These are phyloP conservation scores for Chaetops frenatus DNA, from an alignment of 2,113 vertebrate genomes.

Conservation along the genomic window DNA sequence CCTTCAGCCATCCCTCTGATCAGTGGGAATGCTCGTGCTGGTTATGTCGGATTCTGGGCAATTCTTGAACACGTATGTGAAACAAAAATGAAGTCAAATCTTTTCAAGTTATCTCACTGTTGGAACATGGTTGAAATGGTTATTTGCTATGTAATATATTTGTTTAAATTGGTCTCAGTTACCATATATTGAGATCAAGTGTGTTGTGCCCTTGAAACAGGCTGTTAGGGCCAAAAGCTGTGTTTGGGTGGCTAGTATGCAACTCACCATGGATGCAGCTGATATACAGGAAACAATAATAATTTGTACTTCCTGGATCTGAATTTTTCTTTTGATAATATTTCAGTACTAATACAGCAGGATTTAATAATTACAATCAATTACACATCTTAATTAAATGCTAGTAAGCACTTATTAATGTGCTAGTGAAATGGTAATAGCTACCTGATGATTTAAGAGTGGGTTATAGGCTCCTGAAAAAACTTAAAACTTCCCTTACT, in stretches of 20 bases:
- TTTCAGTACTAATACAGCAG: background rate
- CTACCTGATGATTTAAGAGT: background rate
- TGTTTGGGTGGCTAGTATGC: background rate
- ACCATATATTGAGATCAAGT: background rate
- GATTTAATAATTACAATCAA: background rate
- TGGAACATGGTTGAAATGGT: background rate
- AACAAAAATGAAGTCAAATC: background rate
- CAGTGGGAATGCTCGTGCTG: background rate
- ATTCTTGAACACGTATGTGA: background rate
- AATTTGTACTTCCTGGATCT: background rate
- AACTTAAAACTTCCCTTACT: background rate
- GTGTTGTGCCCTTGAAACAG: background rate
- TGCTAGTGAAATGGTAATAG: background rate
- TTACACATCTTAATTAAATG: background rate
- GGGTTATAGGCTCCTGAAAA: background rate
- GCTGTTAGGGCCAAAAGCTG: background rate
- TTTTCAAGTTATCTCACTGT: background rate
- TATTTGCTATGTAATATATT: background rate
- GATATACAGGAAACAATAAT: background rate
- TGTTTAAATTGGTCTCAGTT: background rate
- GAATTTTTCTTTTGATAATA: background rate
- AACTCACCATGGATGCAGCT: background rate
- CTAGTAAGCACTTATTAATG: background rate
- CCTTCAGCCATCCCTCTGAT: accelerated
- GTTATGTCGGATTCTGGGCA: background rate